Evolutionary conservation across 1,140 invertebrate species (phyloP).

Genomic region (Tenebrio molitor): DNA sequence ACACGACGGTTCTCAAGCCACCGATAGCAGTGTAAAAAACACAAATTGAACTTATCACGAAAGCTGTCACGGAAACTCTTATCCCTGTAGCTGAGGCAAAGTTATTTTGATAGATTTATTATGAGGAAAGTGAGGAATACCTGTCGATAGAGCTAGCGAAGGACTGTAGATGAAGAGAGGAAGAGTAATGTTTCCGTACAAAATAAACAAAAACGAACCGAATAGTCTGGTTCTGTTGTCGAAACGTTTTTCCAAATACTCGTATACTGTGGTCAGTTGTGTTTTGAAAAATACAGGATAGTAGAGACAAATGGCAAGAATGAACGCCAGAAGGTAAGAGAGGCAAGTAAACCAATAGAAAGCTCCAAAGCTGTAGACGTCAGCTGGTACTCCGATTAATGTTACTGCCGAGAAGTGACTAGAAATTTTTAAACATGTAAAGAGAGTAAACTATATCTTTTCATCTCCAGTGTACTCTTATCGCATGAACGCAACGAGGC

Average conservation of each 20-base stretch:
- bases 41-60: background rate
- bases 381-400: background rate
- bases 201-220: too few species aligned
- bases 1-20: background rate
- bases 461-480: too few species aligned
- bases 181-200: background rate
- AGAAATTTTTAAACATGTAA: too few species aligned
- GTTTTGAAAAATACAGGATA: background rate
- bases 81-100: too few species aligned
- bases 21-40: background rate
- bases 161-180: background rate
- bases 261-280: background rate
- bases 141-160: constrained; percentile 40
- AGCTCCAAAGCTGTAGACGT: background rate
- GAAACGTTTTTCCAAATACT: too few species aligned
- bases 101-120: too few species aligned
- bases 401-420: background rate
- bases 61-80: background rate
- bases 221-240: background rate
- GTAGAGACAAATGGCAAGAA: background rate
- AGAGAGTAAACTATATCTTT: too few species aligned
- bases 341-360: background rate
- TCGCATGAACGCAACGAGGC: too few species aligned
- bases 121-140: too few species aligned
- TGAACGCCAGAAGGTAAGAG: background rate